Evolutionary conservation across 2,797 vertebrate genomes (phyloP), one percentile per base, ranked within the genome.

Genomic region (Echeneis naucrates): DNA sequence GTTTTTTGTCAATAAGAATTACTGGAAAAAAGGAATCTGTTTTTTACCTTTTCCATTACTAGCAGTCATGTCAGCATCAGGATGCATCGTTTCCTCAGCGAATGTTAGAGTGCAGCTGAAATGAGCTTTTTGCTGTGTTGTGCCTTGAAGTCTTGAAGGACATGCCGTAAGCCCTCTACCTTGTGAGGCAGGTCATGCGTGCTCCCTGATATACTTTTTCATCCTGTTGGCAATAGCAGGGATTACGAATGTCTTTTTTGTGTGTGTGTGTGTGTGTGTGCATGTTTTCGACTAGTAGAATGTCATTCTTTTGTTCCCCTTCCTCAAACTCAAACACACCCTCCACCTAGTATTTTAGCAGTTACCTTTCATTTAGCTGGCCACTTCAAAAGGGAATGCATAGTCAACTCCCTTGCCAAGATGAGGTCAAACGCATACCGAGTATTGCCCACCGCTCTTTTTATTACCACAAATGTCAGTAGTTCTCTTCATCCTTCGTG

Each of bases 401-500:
- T 94, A 94, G 91, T 94, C 92, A 93, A 92, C 84, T 85, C 48
- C 33, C 74, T 69, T 59, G 58, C 83, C 11, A 82, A 84, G 92
- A 94, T 88, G 90, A 87, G 93, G 92, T 94, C 93, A 93, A 93
- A 87, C 85, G 84, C 84, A 78, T 82, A 88, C 85, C 77, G 81
- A 68, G 76, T 73, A 62, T 55, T 78, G 82, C 60, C 68, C 78
- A 57, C 78, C 61, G 53, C 87, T 87, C 78, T 92, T 91, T 94
- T 91, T 91, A 94, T 94, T 94, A 94, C 90, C 92, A 94, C 94
- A 94, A 95, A 95, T 95, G 94, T 95, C 93, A 95, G 84, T 86
- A 85, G 85, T 81, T 84, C 86, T 87, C 89, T 93, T 94, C 91
- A 92, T 94, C 90, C 84, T 88, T 75, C 72, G 38, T 64, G 69